Evolutionary conservation across 2,888 invertebrate species (phyloP), one percentile per base, ranked within the genome.

Genomic region (Terebella lapidaria): DNA sequence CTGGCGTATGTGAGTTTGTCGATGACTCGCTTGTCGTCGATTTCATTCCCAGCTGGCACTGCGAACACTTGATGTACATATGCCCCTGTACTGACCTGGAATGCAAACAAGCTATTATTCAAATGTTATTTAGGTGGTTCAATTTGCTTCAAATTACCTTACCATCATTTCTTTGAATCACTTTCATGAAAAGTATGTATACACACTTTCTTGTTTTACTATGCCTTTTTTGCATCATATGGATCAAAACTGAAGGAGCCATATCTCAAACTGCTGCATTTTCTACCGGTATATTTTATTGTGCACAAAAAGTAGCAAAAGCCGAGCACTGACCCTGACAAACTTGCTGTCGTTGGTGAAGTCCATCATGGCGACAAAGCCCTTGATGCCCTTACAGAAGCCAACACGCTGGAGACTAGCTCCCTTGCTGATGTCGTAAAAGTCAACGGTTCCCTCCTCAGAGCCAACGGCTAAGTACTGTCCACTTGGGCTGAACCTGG

Each of bases 321-420:
- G n/a, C n/a, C n/a, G n/a, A n/a, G n/a, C n/a, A n/a, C 10, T 35
- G 65, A 80, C 79, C 71, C 75, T 72, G 24, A 81, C 71, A 60
- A 71, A 73, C 42, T 74, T 70, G 49, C 76, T 71, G 64, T 80
- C 79, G 3, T 77, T 74, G n/a, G 79, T 76, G 71, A 79, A 81
- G 66, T 81, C 81, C 67, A 80, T 71, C 65, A 77, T 75, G 27
- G 74, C 71, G 35, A 80, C 76, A 63, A 75, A 75, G 58, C 74
- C 73, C 15, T 76, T 70, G 29, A 79, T 74, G 22, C 74, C 76
- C 58, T 77, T 78, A 63, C 79, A 78, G 68, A 73, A 79, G 4
- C 76, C 76, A 3, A 70, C 67, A 29, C 79, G 69, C 28, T 69
- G 68, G 28, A 81, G 70, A 25, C 69, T 59, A 0, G 66, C 42